Evolutionary conservation across 2,888 invertebrate species (phyloP).

Genomic region (Xestia ashworthii): DNA sequence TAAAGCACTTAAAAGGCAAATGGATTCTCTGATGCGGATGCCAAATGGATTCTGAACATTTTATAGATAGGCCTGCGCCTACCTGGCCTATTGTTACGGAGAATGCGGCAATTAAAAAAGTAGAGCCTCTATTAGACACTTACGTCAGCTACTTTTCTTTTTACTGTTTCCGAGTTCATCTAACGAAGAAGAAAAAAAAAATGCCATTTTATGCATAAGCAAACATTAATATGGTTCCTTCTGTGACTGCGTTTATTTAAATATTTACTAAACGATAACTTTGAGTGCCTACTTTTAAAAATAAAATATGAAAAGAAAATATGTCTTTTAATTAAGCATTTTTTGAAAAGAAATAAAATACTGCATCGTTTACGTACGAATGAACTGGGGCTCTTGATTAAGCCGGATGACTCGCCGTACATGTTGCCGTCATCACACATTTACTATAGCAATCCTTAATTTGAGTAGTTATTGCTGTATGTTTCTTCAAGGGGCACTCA

Average conservation of each 20-base stretch:
- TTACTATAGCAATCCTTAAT: constrained; percentile 27
- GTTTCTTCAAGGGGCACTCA: constrained; percentile 33
- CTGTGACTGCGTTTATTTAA: constrained; percentile 10
- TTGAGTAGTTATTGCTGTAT: constrained; percentile 26
- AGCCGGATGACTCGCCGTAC: constrained; percentile 18
- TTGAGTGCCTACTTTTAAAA: constrained; percentile 37
- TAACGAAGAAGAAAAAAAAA: not conserved
- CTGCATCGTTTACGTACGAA: constrained; percentile 41
- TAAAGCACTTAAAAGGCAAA: constrained; percentile 85
- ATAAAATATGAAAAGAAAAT: constrained; percentile 50
- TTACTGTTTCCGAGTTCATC: not conserved
- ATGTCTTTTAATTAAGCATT: constrained; percentile 46
- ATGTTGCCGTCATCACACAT: constrained; percentile 34
- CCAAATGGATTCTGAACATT: constrained; percentile 82
- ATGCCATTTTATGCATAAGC: not conserved
- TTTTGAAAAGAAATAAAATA: constrained; percentile 40
- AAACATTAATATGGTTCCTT: constrained; percentile 17
- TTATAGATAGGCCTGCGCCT: constrained; percentile 56
- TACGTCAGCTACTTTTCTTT: constrained; percentile 13
- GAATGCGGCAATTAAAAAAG: constrained; percentile 58
- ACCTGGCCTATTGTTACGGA: constrained; percentile 61
- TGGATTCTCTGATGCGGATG: constrained; percentile 78
- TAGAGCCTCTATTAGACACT: constrained; percentile 2
- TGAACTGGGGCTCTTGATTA: constrained; percentile 42
- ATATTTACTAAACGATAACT: constrained; percentile 28